These are phyloP conservation scores for Lepeophtheirus nordmannii DNA, from an alignment of 2,888 invertebrate species.

Conservation along the genomic window DNA sequence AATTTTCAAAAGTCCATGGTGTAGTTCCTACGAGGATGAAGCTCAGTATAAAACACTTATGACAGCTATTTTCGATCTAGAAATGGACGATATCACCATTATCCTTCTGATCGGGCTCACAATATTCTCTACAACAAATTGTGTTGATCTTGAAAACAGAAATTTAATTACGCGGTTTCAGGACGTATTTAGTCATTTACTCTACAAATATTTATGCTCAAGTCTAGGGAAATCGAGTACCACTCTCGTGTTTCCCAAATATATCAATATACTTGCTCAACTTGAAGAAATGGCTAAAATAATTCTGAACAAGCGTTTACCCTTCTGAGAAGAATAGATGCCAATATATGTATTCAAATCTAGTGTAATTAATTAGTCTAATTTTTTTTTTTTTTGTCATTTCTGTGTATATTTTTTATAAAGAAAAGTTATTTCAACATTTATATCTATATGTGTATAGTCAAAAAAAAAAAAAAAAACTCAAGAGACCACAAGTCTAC, in stretches of 20 bases:
- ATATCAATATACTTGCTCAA: constrained; percentile 8
- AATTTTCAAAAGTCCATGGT: constrained; percentile 12
- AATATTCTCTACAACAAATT: neutral
- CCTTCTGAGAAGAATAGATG: no score
- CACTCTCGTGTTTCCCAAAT: neutral
- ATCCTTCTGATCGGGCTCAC: neutral
- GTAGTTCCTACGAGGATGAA: constrained; percentile 1
- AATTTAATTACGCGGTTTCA: neutral
- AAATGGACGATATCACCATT: constrained; percentile 9
- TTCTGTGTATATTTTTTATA: no score
- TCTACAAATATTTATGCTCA: constrained; percentile 3
- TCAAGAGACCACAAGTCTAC: no score
- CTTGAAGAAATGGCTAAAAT: constrained; percentile 14
- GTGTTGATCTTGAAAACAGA: neutral
- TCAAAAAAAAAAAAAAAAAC: no score
- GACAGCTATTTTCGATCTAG: constrained; percentile 4
- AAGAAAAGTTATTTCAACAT: no score
- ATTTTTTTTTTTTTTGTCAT: no score
- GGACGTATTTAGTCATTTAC: constrained; percentile 5
- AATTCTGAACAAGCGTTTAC: neutral
- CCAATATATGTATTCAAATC: no score
- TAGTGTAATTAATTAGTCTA: no score
- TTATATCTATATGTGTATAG: no score
- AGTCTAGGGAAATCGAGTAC: neutral
- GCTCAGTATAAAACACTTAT: neutral